Conservation (phyloP, 2,888 invertebrate species). For the Lysandra bellargus region DNA sequence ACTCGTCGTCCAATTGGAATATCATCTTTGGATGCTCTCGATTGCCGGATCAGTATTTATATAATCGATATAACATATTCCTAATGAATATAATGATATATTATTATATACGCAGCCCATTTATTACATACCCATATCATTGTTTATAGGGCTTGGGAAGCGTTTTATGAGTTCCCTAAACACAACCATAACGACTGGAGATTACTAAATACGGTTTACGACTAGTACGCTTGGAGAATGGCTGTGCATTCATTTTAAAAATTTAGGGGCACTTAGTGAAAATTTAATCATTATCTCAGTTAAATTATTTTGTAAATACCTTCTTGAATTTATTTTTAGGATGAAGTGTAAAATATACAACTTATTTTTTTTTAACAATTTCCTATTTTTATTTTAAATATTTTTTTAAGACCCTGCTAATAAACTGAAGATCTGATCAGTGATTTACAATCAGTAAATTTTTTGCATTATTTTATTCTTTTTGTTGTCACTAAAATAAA, state of each 20-base stretch:
- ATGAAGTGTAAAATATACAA: too few relatives aligned
- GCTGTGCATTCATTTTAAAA: constrained; percentile 7
- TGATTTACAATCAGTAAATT: neutral
- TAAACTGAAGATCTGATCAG: neutral
- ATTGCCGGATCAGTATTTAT: too few relatives aligned
- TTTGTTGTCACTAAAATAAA: neutral
- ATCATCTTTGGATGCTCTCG: too few relatives aligned
- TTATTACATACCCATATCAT: constrained; percentile 14
- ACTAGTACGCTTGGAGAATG: constrained; percentile 17
- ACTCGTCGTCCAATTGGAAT: too few relatives aligned
- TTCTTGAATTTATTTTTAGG: too few relatives aligned
- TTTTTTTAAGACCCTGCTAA: too few relatives aligned
- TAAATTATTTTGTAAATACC: neutral
- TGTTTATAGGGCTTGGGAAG: constrained; percentile 21
- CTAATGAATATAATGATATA: neutral
- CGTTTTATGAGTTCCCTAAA: constrained; percentile 32
- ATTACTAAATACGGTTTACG: constrained; percentile 31
- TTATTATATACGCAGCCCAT: neutral
- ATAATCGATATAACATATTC: neutral
- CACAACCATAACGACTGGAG: constrained; percentile 15
- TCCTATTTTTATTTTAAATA: too few relatives aligned
- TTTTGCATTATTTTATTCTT: neutral
- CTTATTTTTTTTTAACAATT: too few relatives aligned
- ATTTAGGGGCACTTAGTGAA: neutral
- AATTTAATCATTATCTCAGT: neutral